Percentiles rank a stretch among this genome's conserved stretches.
phyloP scores from a whole-genome alignment of 2,888 invertebrate species.

The Dorcus hopei region DNA sequence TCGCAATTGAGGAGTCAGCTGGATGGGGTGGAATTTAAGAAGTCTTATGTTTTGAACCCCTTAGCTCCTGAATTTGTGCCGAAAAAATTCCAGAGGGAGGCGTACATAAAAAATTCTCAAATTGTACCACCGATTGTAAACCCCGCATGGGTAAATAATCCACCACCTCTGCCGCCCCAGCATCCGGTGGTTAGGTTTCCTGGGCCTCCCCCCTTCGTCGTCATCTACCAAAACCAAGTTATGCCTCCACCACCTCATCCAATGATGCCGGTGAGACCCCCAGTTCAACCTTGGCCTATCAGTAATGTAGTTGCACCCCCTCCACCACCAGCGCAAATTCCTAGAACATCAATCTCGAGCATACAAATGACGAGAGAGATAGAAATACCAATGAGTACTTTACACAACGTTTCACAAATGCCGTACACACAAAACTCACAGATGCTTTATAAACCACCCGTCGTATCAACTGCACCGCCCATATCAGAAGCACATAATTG shows the following conservation, averaged over 20 bases:
- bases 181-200: conserved; percentile 19
- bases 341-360: conserved; percentile 16
- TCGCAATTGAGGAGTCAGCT: conserved; percentile 63
- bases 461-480: neutral
- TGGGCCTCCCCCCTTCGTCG: conserved; percentile 15
- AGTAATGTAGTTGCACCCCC: conserved; percentile 15
- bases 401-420: neutral
- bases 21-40: conserved; percentile 71
- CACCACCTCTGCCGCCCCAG: conserved; percentile 17
- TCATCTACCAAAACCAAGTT: conserved; percentile 16
- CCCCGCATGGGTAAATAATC: conserved; percentile 21
- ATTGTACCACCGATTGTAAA: conserved; percentile 15
- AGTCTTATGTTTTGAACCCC: conserved; percentile 76
- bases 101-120: conserved; percentile 45
- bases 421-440: conserved; percentile 3
- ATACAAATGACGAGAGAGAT: conserved; percentile 11
- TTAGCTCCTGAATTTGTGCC: conserved; percentile 79
- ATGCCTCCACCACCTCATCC: conserved; percentile 16
- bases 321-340: conserved; percentile 15
- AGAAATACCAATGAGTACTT: conserved; percentile 6
- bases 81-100: conserved; percentile 53
- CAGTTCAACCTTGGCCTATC: conserved; percentile 27
- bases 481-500: neutral
- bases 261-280: conserved; percentile 24
- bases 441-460: conserved; percentile 7